These are phyloP conservation scores for Trididemnum clinides DNA, from an alignment of 23 tunicate genomes.

Conservation along the genomic window DNA sequence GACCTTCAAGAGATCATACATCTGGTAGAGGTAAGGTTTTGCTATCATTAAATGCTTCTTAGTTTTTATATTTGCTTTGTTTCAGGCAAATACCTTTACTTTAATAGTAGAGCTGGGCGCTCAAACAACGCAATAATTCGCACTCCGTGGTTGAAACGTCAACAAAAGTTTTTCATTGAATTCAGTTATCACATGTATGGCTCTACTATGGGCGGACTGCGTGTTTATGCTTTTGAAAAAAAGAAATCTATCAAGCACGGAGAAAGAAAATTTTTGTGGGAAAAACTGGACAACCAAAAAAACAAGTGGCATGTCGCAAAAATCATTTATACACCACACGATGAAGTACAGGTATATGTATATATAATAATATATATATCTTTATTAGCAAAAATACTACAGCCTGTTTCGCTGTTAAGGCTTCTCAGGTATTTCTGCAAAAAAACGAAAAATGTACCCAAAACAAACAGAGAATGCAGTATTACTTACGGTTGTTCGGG, in stretches of 20 bases:
- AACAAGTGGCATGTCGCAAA: constrained; percentile 53
- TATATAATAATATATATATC: too few relatives aligned
- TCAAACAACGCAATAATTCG: constrained; percentile 82
- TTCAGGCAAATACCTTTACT: neutral
- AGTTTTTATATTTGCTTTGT: too few relatives aligned
- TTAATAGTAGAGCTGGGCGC: too few relatives aligned
- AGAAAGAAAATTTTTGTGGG: constrained; percentile 79
- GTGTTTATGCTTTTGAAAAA: constrained; percentile 83
- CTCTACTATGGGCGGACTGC: constrained; percentile 76
- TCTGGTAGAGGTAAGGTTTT: constrained; percentile 81
- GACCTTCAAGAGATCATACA: constrained; percentile 72
- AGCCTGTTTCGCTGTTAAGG: too few relatives aligned
- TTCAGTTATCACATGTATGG: constrained; percentile 94
- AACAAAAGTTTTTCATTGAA: constrained; percentile 26
- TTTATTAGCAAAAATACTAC: too few relatives aligned
- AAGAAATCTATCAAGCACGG: constrained; percentile 50
- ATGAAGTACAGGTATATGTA: too few relatives aligned
- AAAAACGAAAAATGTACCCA: too few relatives aligned
- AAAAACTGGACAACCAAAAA: constrained; percentile 74
- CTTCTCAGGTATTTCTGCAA: too few relatives aligned
- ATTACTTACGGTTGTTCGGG: too few relatives aligned
- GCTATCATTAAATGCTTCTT: too few relatives aligned
- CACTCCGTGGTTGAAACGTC: constrained; percentile 71
- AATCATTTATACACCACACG: constrained; percentile 42
- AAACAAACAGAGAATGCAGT: too few relatives aligned